Percentiles rank a stretch among this genome's conserved stretches.
These are phyloP conservation scores for Agrilus biguttatus DNA, from an alignment of 2,888 invertebrate genomes.

Conservation along the genomic window DNA sequence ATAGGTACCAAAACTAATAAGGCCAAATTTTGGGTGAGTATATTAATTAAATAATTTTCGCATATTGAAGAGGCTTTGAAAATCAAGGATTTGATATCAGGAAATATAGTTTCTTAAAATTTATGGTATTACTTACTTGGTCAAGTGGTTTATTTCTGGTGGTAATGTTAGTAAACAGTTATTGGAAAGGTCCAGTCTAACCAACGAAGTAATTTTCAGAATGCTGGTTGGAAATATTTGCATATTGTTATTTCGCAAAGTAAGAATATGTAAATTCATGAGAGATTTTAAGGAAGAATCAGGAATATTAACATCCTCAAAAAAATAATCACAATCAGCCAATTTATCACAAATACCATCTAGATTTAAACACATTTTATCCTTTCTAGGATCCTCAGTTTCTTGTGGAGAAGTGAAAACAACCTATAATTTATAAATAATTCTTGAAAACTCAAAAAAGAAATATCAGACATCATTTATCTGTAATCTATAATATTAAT, in stretches of 20 bases:
- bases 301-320: conserved; percentile 28
- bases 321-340: conserved; percentile 18
- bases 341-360: conserved; percentile 24
- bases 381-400: too few relatives aligned
- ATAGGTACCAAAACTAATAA: too few relatives aligned
- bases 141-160: conserved; percentile 42
- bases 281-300: conserved; percentile 26
- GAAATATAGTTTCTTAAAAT: too few relatives aligned
- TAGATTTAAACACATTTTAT: conserved; percentile 24
- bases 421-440: too few relatives aligned
- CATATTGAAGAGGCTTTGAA: too few relatives aligned
- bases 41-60: too few relatives aligned
- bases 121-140: conserved; percentile 35
- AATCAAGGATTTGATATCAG: too few relatives aligned
- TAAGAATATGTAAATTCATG: conserved; percentile 26
- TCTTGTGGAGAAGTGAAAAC: too few relatives aligned
- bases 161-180: conserved; percentile 52
- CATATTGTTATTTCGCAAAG: conserved; percentile 41
- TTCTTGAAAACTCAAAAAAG: not conserved
- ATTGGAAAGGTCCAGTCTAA: conserved; percentile 51
- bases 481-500: too few relatives aligned
- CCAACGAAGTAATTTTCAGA: conserved; percentile 43
- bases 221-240: conserved; percentile 44
- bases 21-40: too few relatives aligned
- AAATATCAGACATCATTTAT: too few relatives aligned